Conservation (phyloP, 2,113 vertebrate genomes). For the Triplophysa siluroides region DNA sequence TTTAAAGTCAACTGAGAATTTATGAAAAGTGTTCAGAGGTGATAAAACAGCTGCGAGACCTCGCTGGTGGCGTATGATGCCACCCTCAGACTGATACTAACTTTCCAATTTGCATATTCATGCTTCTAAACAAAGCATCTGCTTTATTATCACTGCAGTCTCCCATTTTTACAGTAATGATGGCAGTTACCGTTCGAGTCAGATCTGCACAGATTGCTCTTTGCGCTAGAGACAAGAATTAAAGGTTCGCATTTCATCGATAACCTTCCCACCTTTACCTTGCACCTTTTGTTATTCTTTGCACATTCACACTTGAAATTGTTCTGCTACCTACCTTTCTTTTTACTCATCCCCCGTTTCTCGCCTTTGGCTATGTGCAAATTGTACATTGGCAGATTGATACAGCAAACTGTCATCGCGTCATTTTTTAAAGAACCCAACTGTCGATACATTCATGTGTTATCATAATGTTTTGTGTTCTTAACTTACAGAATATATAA, state of each 20-base stretch:
- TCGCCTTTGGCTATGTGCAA: conserved; percentile 58
- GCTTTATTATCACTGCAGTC: conserved; percentile 55
- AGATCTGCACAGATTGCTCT: too few relatives aligned
- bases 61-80: conserved; percentile 12
- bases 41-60: conserved; percentile 57
- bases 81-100: conserved; percentile 37
- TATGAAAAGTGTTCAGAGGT: conserved; percentile 47
- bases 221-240: too few relatives aligned
- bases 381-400: conserved; percentile 55
- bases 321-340: conserved; percentile 8
- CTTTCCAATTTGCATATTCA: conserved; percentile 44
- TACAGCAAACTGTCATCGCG: conserved; percentile 42
- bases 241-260: too few relatives aligned
- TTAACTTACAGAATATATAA: conserved; percentile 55
- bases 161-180: background rate
- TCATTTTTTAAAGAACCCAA: conserved; percentile 35
- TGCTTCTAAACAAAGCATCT: conserved; percentile 44
- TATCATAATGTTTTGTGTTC: conserved; percentile 62
- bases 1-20: conserved; percentile 43
- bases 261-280: too few relatives aligned
- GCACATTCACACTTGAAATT: too few relatives aligned
- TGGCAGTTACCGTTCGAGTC: too few relatives aligned
- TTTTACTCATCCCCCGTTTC: conserved; percentile 35
- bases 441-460: conserved; percentile 36
- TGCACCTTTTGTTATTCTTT: too few relatives aligned